Percentiles rank a stretch among this genome's conserved stretches.
These are phyloP conservation scores for Melolontha melolontha DNA, from an alignment of 2,888 invertebrate genomes.

Conservation along the genomic window DNA sequence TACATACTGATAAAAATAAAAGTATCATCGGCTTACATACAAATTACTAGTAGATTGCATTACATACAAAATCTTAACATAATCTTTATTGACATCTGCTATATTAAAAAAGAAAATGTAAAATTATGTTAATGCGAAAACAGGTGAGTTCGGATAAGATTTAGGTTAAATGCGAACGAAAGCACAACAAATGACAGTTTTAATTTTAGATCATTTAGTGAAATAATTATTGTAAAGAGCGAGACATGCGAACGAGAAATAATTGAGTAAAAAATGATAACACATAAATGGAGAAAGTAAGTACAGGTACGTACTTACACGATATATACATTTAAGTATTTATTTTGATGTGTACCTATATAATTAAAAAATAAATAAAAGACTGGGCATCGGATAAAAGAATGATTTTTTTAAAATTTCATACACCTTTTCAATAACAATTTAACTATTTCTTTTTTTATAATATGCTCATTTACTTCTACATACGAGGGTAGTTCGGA, in stretches of 20 bases:
- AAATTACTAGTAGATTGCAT: slow-evolving; percentile 7
- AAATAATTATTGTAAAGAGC: slow-evolving; percentile 21
- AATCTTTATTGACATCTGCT: slow-evolving; percentile 24
- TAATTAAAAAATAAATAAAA: too few relatives aligned
- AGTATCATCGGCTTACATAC: background rate
- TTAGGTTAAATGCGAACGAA: slow-evolving; percentile 14
- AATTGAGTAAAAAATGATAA: slow-evolving; percentile 19
- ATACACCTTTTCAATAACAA: too few relatives aligned
- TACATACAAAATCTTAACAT: slow-evolving; percentile 11
- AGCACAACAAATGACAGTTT: slow-evolving; percentile 30
- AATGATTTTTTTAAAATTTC: too few relatives aligned
- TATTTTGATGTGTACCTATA: too few relatives aligned
- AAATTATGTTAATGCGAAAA: slow-evolving; percentile 31
- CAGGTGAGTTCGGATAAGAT: slow-evolving; percentile 22
- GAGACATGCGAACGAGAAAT: slow-evolving; percentile 21
- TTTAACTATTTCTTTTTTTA: too few relatives aligned
- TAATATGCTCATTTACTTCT: too few relatives aligned
- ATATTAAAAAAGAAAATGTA: slow-evolving; percentile 19
- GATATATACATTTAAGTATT: too few relatives aligned
- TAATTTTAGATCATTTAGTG: slow-evolving; percentile 31
- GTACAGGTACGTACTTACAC: too few relatives aligned
- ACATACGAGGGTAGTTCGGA: too few relatives aligned
- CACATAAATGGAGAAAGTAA: slow-evolving; percentile 26
- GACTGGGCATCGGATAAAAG: too few relatives aligned
- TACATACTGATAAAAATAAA: too few relatives aligned